phyloP scores from a whole-genome alignment of 2,113 vertebrate species.

The Nettapus auritus region DNA sequence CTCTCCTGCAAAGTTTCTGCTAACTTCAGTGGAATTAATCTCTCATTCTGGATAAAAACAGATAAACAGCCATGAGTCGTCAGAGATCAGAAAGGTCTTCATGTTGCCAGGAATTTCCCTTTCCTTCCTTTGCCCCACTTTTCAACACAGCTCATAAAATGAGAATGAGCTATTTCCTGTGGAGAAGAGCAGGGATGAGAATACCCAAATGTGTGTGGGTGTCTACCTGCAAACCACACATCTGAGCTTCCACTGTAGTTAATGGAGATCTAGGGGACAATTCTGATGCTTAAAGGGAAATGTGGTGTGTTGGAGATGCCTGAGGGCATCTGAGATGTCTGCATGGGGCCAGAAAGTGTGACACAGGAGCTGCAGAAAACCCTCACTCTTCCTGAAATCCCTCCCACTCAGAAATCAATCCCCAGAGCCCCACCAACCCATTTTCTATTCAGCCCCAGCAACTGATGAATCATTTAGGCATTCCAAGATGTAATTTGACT shows the following conservation, averaged over 20 bases:
- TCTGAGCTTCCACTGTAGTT: background rate
- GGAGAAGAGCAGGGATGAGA: background rate
- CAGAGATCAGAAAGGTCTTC: background rate
- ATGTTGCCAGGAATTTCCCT: constrained; percentile 12
- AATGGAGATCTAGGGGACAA: background rate
- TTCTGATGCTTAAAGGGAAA: constrained; percentile 6
- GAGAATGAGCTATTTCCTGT: background rate
- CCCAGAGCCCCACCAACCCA: background rate
- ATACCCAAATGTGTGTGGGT: background rate
- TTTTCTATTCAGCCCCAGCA: background rate
- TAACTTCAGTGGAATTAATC: constrained; percentile 3
- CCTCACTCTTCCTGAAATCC: background rate
- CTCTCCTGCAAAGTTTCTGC: background rate
- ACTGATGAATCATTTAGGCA: background rate
- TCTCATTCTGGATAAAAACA: background rate
- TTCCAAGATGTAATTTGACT: background rate
- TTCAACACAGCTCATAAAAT: background rate
- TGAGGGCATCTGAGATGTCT: background rate
- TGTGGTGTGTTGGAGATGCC: background rate
- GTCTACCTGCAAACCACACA: background rate
- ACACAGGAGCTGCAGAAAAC: background rate
- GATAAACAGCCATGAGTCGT: background rate
- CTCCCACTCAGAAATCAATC: background rate
- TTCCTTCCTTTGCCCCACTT: constrained; percentile 11
- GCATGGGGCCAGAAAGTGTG: background rate